Conservation (phyloP, 2,888 invertebrate species). For the Drosophila fungiperda region DNA sequence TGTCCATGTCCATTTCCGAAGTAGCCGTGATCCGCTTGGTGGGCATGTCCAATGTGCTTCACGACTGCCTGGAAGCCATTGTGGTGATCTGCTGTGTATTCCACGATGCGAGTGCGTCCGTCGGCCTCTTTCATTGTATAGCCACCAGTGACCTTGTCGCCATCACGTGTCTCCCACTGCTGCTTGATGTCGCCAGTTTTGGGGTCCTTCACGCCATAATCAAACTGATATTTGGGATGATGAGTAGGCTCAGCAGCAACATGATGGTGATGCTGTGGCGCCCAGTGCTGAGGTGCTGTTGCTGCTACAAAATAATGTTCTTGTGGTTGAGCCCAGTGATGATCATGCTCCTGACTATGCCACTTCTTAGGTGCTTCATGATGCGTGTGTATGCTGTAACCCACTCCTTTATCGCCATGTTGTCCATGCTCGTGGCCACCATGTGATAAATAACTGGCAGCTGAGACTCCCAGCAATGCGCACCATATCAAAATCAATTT, state of each 20-base stretch:
- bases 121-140: slow-evolving; percentile 79
- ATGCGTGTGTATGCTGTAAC: slow-evolving; percentile 71
- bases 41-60: slow-evolving; percentile 85
- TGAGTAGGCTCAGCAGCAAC: slow-evolving; percentile 83
- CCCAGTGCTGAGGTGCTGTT: slow-evolving; percentile 46
- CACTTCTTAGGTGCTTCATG: slow-evolving; percentile 67
- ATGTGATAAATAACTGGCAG: slow-evolving; percentile 65
- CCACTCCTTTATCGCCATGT: slow-evolving; percentile 34
- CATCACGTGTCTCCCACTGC: slow-evolving; percentile 86
- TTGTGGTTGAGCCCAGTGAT: slow-evolving; percentile 72
- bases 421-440: slow-evolving; percentile 49
- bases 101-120: slow-evolving; percentile 86
- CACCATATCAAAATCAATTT: slow-evolving; percentile 49
- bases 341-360: slow-evolving; percentile 53
- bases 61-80: slow-evolving; percentile 86
- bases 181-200: slow-evolving; percentile 86
- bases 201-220: slow-evolving; percentile 86
- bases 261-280: slow-evolving; percentile 64
- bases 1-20: slow-evolving; percentile 3
- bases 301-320: slow-evolving; percentile 54
- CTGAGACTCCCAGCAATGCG: slow-evolving; percentile 56
- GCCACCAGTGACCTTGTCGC: slow-evolving; percentile 86
- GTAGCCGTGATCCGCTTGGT: slow-evolving; percentile 56
- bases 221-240: slow-evolving; percentile 85
- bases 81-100: slow-evolving; percentile 86